These are phyloP conservation scores for Pristionchus pacificus DNA, from an alignment of 1,140 invertebrate species.

Conservation along the genomic window DNA sequence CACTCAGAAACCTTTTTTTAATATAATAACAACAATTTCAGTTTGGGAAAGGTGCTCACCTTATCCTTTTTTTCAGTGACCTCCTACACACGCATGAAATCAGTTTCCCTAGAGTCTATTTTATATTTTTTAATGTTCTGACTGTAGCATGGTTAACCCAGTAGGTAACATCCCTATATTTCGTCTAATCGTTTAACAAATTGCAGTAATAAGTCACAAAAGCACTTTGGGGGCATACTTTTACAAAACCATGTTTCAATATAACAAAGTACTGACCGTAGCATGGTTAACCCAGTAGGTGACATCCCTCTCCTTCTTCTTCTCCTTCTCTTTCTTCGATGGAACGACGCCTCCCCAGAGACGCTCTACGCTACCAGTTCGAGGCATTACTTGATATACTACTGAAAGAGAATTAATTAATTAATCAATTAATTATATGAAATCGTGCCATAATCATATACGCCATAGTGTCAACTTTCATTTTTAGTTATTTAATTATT, in stretches of 20 bases:
- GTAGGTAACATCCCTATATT: slow-evolving; percentile 5
- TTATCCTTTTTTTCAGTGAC: no score
- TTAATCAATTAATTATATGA: neutral
- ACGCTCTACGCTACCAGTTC: neutral
- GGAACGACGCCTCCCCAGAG: no score
- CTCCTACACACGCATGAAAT: no score
- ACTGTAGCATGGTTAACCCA: slow-evolving; percentile 18
- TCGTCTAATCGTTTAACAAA: slow-evolving; percentile 8
- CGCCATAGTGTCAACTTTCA: slow-evolving; percentile 7
- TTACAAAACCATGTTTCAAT: no score
- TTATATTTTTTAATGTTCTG: neutral
- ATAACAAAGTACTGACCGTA: neutral
- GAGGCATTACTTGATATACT: neutral
- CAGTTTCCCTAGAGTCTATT: no score
- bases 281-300: slow-evolving; percentile 11
- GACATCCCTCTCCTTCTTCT: slow-evolving; percentile 15
- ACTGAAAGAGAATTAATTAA: neutral
- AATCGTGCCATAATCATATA: neutral
- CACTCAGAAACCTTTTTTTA: no score
- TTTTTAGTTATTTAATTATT: slow-evolving; percentile 17
- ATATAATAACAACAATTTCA: no score
- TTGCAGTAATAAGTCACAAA: no score
- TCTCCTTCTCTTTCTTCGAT: no score
- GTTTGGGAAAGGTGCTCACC: no score
- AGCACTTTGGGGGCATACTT: no score